Percentiles rank a stretch among this genome's conserved stretches.
These are phyloP conservation scores for Otolemur crassicaudatus DNA, from an alignment of 2,797 vertebrate species.

Conservation along the genomic window DNA sequence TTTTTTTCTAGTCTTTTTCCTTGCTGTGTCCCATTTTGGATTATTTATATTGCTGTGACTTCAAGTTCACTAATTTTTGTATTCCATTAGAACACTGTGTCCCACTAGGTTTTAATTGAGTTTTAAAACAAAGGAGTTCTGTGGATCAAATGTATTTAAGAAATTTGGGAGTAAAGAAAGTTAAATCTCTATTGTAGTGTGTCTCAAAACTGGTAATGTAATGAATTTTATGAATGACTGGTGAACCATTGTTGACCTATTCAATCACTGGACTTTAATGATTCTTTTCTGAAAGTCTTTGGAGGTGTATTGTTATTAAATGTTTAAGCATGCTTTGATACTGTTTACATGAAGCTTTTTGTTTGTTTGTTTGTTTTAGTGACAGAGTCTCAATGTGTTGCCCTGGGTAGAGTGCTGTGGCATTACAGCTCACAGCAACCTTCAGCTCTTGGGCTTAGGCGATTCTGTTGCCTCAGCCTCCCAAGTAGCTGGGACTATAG, in stretches of 20 bases:
- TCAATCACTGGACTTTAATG: not conserved
- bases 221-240: not conserved
- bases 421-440: too few relatives aligned
- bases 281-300: not conserved
- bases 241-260: not conserved
- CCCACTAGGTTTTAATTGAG: not conserved
- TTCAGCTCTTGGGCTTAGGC: too few relatives aligned
- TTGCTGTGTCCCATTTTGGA: too few relatives aligned
- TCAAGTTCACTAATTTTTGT: not conserved
- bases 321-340: slow-evolving; percentile 4
- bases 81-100: slow-evolving; percentile 23
- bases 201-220: not conserved
- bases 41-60: too few relatives aligned
- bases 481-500: too few relatives aligned
- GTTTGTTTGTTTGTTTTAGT: not conserved
- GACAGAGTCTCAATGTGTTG: too few relatives aligned
- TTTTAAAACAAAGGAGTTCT: not conserved
- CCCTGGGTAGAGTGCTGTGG: too few relatives aligned
- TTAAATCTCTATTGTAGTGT: not conserved
- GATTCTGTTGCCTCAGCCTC: too few relatives aligned
- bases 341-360: not conserved
- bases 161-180: not conserved
- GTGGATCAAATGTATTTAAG: not conserved
- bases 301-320: not conserved
- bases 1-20: too few relatives aligned